phyloP scores from a whole-genome alignment of 1,140 invertebrate species.

The Dinoponera quadriceps region DNA sequence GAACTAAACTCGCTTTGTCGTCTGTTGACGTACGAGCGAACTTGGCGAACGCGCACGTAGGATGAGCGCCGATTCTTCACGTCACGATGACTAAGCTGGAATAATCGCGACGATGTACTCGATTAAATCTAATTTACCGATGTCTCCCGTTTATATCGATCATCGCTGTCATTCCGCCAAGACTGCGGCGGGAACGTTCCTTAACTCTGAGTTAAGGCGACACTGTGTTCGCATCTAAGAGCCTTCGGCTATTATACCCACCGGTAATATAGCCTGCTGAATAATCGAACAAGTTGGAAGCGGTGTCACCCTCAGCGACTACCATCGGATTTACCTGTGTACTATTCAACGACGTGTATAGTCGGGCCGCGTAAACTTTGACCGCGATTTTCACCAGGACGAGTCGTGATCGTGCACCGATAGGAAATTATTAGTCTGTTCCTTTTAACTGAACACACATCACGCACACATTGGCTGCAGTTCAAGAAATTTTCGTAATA shows the following conservation, averaged over 20 bases:
- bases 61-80: neutral
- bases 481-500: too few species aligned
- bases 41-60: neutral
- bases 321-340: neutral
- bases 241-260: conserved; percentile 15
- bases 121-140: neutral
- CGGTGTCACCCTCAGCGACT: neutral
- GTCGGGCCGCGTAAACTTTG: neutral
- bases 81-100: conserved; percentile 26
- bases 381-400: too few species aligned
- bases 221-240: neutral
- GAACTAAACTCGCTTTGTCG: neutral
- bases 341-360: neutral
- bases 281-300: conserved; percentile 12
- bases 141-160: neutral
- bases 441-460: too few species aligned
- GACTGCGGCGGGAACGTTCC: neutral
- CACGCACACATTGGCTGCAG: too few species aligned
- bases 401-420: too few species aligned
- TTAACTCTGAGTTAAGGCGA: neutral
- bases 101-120: neutral
- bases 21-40: neutral
- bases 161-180: neutral
- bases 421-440: too few species aligned
- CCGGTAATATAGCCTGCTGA: conserved; percentile 17